Conservation (phyloP, 1,140 invertebrate species). For the Maconellicoccus hirsutus region DNA sequence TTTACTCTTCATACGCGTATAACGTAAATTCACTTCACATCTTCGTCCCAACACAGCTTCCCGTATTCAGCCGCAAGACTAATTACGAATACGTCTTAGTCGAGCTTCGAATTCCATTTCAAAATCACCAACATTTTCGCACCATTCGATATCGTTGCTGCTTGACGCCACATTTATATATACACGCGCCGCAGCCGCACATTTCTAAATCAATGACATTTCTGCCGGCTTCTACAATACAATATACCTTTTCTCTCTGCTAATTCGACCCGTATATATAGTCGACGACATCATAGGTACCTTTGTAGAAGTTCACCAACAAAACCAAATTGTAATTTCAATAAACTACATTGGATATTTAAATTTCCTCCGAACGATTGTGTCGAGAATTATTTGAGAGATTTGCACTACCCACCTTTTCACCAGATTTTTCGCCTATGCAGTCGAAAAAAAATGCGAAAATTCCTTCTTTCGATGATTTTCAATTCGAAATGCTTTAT, state of each 20-base stretch:
- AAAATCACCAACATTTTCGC: not conserved
- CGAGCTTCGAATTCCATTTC: not conserved
- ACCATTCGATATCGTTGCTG: not conserved
- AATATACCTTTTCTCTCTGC: not conserved
- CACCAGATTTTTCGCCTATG: not conserved
- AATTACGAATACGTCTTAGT: constrained; percentile 5
- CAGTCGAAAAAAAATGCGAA: too few species aligned
- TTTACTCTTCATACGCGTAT: too few species aligned
- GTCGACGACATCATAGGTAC: too few species aligned
- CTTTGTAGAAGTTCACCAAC: too few species aligned
- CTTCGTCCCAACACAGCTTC: too few species aligned
- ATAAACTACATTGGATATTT: not conserved
- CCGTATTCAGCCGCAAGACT: not conserved
- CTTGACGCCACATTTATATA: too few species aligned
- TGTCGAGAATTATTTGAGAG: not conserved
- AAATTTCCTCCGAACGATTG: not conserved
- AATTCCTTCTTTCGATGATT: not conserved
- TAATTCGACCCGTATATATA: too few species aligned
- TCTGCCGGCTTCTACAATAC: not conserved
- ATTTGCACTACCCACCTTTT: not conserved
- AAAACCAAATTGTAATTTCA: too few species aligned
- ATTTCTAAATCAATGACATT: not conserved
- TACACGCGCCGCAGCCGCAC: not conserved
- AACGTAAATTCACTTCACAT: too few species aligned
- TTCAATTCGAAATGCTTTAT: not conserved